Evolutionary conservation across 2,888 invertebrate species (phyloP).

Genomic region (Lamellibrachia satsuma): DNA sequence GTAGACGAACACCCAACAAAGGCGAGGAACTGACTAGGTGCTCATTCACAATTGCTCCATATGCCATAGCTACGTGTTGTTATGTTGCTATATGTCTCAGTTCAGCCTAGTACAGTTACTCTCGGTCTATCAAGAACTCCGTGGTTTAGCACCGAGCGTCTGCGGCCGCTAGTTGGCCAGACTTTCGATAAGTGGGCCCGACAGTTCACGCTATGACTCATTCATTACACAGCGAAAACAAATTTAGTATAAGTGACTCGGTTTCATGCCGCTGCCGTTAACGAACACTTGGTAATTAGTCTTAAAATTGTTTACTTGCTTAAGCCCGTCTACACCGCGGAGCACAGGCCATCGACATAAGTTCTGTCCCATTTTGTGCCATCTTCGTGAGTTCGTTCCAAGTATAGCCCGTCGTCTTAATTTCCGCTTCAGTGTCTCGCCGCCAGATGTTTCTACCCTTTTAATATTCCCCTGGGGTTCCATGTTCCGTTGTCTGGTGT

Average conservation of each 20-base stretch:
- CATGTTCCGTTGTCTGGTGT: no score
- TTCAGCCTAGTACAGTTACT: not conserved
- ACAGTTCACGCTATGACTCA: not conserved
- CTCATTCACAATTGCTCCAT: not conserved
- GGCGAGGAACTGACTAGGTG: no score
- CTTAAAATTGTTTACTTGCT: no score
- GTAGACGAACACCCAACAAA: no score
- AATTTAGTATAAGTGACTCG: not conserved
- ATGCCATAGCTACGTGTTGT: not conserved
- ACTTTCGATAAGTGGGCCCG: not conserved
- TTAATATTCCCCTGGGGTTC: no score
- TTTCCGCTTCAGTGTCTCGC: no score
- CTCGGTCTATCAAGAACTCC: not conserved
- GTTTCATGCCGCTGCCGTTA: not conserved
- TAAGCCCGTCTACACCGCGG: no score
- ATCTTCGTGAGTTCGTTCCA: no score
- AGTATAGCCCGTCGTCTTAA: no score
- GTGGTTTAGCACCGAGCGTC: not conserved
- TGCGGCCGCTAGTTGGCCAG: not conserved
- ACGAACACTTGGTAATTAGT: not conserved
- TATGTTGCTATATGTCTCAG: not conserved
- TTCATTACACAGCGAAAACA: not conserved
- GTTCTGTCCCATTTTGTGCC: no score
- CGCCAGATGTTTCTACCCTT: no score
- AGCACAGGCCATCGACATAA: no score